phyloP scores from a whole-genome alignment of 2,888 invertebrate species.

The Netelia melanura region DNA sequence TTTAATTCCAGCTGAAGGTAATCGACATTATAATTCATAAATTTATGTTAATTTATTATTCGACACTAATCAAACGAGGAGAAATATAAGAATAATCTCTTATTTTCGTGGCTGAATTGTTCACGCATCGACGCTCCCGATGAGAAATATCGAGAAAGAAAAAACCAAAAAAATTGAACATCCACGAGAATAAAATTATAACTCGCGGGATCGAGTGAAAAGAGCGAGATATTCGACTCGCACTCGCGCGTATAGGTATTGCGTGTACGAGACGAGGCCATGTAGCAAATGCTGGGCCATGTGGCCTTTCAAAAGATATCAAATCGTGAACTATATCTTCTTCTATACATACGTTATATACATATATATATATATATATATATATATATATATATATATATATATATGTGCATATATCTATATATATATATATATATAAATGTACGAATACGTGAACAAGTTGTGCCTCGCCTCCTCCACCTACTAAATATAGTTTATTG shows the following conservation, averaged over 20 bases:
- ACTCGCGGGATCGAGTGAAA: constrained; percentile 3
- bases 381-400: constrained; percentile 2
- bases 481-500: constrained; percentile 85
- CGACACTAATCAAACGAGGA: too few relatives aligned
- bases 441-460: constrained; percentile 27
- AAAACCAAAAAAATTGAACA: constrained; percentile 18
- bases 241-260: neutral
- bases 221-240: constrained; percentile 7
- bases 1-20: too few relatives aligned
- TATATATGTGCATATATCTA: neutral
- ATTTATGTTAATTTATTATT: too few relatives aligned
- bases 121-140: too few relatives aligned
- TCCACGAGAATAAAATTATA: neutral
- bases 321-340: constrained; percentile 80
- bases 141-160: neutral
- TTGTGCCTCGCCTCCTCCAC: constrained; percentile 77
- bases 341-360: constrained; percentile 67
- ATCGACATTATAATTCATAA: too few relatives aligned
- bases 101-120: too few relatives aligned
- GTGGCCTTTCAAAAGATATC: constrained; percentile 84
- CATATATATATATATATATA: constrained; percentile 15
- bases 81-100: too few relatives aligned
- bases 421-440: constrained; percentile 4
- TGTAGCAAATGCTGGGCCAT: constrained; percentile 79
- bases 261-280: constrained; percentile 62